phyloP scores from a whole-genome alignment of 1,140 invertebrate genomes.

The Epicauta chinensis region DNA sequence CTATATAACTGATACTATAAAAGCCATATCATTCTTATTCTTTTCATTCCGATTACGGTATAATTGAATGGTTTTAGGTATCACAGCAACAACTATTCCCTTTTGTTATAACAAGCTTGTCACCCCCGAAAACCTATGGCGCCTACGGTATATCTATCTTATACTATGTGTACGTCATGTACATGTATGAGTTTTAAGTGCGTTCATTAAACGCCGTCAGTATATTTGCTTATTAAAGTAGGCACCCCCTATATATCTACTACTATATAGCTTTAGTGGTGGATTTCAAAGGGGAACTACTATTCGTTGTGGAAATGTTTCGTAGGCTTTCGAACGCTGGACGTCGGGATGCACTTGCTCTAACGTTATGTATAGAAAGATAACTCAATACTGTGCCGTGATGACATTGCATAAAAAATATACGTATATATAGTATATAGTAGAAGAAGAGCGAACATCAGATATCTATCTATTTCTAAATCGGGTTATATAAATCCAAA shows the following conservation, averaged over 20 bases:
- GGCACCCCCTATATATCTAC: conserved; percentile 22
- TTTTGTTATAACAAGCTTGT: conserved; percentile 2
- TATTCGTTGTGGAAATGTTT: conserved; percentile 20
- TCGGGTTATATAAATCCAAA: too few relatives aligned
- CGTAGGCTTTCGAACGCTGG: too few relatives aligned
- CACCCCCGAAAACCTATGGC: conserved; percentile 11
- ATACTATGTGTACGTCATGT: conserved; percentile 6
- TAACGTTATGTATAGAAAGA: too few relatives aligned
- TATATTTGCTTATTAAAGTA: conserved; percentile 39
- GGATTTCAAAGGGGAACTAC: conserved; percentile 22
- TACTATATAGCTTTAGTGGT: too few relatives aligned
- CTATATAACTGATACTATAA: conserved; percentile 5
- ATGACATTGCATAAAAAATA: too few relatives aligned
- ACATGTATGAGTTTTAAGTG: conserved; percentile 23
- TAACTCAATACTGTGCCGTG: too few relatives aligned
- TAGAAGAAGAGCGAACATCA: too few relatives aligned
- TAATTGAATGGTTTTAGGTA: conserved; percentile 10
- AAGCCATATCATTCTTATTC: conserved; percentile 5
- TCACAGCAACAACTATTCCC: conserved; percentile 7
- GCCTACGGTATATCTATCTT: not conserved
- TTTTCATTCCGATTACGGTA: conserved; percentile 5
- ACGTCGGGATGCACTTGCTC: too few relatives aligned
- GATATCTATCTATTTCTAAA: too few relatives aligned
- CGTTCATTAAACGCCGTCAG: conserved; percentile 40
- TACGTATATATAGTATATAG: too few relatives aligned